Conservation (phyloP, 2,797 vertebrate species). For the Mormyrus hasselquistii region DNA sequence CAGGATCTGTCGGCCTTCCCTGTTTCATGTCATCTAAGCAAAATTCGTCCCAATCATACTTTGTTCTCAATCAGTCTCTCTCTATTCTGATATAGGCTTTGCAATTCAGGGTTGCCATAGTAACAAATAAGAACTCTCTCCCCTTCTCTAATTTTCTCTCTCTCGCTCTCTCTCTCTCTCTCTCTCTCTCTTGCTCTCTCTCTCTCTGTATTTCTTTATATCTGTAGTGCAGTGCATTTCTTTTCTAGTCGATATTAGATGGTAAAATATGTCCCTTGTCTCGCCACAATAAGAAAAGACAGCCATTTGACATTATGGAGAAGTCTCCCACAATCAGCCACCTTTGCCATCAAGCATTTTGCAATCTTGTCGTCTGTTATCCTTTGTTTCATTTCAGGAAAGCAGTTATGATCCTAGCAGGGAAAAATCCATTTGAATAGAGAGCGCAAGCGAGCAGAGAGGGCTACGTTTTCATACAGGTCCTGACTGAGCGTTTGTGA, state of each 20-base stretch:
- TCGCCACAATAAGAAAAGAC: not conserved
- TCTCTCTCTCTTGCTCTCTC: conserved; percentile 39
- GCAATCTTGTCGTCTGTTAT: not conserved
- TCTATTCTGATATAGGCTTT: conserved; percentile 66
- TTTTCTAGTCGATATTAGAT: not conserved
- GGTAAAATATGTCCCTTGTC: not conserved
- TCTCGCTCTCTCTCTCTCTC: not conserved
- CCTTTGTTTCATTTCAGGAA: conserved; percentile 11
- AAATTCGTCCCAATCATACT: conserved; percentile 27
- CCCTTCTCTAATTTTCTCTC: conserved; percentile 18
- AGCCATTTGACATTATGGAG: not conserved
- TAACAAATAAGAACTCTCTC: conserved; percentile 63
- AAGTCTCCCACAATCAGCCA: not conserved
- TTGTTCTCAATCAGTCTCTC: conserved; percentile 36
- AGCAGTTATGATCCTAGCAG: conserved; percentile 2
- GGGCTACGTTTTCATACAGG: not conserved
- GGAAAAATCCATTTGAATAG: not conserved
- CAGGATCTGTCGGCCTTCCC: not conserved
- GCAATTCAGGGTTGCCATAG: conserved; percentile 69
- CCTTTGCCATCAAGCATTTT: not conserved
- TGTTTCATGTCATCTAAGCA: conserved; percentile 9
- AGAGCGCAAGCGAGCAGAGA: not conserved
- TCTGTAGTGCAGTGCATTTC: not conserved
- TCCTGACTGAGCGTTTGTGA: not conserved
- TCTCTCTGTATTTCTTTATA: conserved; percentile 23